Percentiles rank a stretch among this genome's conserved stretches.
Conservation (phyloP, 2,888 invertebrate genomes). For the Oithona nana region DNA sequence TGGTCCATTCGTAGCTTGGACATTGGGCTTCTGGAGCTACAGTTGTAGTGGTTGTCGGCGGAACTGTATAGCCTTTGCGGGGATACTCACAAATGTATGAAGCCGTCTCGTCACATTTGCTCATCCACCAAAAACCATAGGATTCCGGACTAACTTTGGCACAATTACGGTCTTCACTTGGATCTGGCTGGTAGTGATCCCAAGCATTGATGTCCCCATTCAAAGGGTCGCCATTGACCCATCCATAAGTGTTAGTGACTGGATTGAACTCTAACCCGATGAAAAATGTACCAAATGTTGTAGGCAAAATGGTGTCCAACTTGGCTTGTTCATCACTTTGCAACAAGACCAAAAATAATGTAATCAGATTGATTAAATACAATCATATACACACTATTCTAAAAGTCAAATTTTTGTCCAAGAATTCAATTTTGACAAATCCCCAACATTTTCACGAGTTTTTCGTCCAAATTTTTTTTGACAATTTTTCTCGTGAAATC, state of each 20-base stretch:
- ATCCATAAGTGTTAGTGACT: not conserved
- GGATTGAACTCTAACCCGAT: not conserved
- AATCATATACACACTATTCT: too few species aligned
- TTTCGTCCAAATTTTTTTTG: too few species aligned
- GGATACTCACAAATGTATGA: not conserved
- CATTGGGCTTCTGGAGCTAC: not conserved
- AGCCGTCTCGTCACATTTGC: not conserved
- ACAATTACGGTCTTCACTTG: not conserved
- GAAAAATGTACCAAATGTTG: not conserved
- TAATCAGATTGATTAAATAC: too few species aligned
- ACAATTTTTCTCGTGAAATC: too few species aligned
- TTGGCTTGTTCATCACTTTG: not conserved
- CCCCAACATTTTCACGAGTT: too few species aligned
- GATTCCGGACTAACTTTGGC: not conserved
- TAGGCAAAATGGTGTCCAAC: not conserved
- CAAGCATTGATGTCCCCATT: not conserved
- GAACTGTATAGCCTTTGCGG: not conserved
- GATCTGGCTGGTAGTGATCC: not conserved
- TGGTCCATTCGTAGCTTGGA: not conserved
- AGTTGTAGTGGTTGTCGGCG: not conserved
- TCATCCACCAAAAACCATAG: not conserved
- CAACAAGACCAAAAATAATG: too few species aligned
- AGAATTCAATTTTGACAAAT: too few species aligned
- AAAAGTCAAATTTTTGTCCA: too few species aligned
- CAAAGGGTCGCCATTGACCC: not conserved